Base-by-base conservation (phyloP, 2,113 vertebrate species). In the Neogale vison region DNA sequence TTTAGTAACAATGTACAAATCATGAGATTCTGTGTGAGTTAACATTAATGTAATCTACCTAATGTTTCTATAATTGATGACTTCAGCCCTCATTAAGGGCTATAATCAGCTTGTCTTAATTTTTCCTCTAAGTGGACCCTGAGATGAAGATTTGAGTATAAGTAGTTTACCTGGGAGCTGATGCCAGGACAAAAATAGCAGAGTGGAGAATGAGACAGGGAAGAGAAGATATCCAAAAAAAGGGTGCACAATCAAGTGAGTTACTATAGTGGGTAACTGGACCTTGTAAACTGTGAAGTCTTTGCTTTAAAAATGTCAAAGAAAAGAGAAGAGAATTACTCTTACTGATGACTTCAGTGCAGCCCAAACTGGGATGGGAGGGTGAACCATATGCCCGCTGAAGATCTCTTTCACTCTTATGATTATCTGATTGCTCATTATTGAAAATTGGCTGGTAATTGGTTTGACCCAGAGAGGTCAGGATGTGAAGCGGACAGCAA, bases 361-460 rank as follows among this genome's bases (percentile, higher is more conserved):
- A 36, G 74, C 36, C 50, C 84, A 90, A 52, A 79, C 47, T 95
- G 63, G 42, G n/a, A 45, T 67, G 45, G 71, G 76, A 90, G 59
- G 50, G 92, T 45, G 52, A 93, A 47, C 17, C 84, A 94, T 21
- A 61, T 29, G 93, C 45, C 93, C 77, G 90, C 88, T 82, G 93
- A 98, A 97, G 95, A 93, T 98, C 90, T 84, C 81, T 76, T 95
- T 71, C 95, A 98, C 90, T 98, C 96, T 97, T 86, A 42, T 95
- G 97, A 96, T 97, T 97, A 96, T 96, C 95, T 96, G 96, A 97
- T 94, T 98, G 96, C 90, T 97, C 97, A 97, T 98, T 98, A 98
- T 97, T 26, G 74, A 86, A 97, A 96, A 98, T 94, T 98, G 97
- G 71, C 85, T 96, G 39, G 81, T 98, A 98, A 98, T 97, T 97